Evolutionary conservation across 2,797 vertebrate species (phyloP), one percentile per base, ranked within the genome.

Genomic region (Gallirallus australis): DNA sequence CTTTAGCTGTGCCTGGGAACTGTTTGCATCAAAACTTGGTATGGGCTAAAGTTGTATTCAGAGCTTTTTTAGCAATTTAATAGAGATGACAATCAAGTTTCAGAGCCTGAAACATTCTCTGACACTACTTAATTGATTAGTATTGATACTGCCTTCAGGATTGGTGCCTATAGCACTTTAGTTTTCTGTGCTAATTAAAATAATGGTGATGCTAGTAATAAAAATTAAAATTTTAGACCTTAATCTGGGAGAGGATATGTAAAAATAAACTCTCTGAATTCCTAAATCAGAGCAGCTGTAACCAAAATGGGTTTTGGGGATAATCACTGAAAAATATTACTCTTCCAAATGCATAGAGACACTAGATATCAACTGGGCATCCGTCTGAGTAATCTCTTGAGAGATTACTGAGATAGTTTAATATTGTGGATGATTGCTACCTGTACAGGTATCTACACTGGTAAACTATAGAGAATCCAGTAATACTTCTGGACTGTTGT

Each of bases 341-440:
- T 9, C 7, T 56, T 33, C 8, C 21, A 79, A 16, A 64, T 11
- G 7, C 15, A 37, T 15, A 25, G 10, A 64, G 16, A 48, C 7
- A 53, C 6, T 30, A 35, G 19, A 35, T 7, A 71, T 12, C 0
- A 1, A n/a, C 7, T 54, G 15, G 19, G 7, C 24, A 82, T 13
- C 11, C n/a, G 39, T 15, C 42, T 52, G 42, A 45, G 8, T 47
- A 68, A 24, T 27, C 56, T 7, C 33, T 61, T 3, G 2, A 72
- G 48, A 72, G 25, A 39, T 24, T 52, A 68, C 7, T 45, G n/a
- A 63, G 52, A 18, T 39, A 63, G 47, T 57, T 73, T 52, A 59
- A 37, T 68, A 17, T 18, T 57, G 39, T 19, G 9, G 13, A 28
- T 66, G 25, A 35, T 31, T 68, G 17, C 8, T 68, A 40, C 12